Evolutionary conservation across 2,888 invertebrate genomes (phyloP).

Genomic region (Pseudanteris insignis): DNA sequence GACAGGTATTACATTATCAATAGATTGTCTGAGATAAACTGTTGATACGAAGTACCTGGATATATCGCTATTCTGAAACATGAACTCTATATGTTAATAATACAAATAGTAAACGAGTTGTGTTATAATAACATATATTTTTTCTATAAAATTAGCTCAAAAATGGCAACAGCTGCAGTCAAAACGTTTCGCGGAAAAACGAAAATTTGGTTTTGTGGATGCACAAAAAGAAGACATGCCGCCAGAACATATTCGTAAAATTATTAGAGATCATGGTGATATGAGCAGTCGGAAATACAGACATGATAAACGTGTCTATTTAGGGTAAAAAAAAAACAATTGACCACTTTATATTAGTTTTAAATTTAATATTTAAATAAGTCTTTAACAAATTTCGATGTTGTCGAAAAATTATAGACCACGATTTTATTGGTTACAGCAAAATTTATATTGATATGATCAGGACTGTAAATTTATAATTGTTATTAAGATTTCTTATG

Average conservation of each 20-base stretch:
- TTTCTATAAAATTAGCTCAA: constrained; percentile 71
- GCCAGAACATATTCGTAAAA: constrained; percentile 98
- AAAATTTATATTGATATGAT: no score
- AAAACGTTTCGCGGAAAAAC: constrained; percentile 97
- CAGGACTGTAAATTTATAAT: no score
- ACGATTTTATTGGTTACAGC: no score
- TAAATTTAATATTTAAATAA: constrained; percentile 1
- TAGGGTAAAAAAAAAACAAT: constrained; percentile 76
- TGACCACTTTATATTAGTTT: background rate
- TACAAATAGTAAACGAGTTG: no score
- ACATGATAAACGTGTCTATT: constrained; percentile 97
- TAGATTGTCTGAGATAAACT: constrained; percentile 57
- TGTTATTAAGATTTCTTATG: no score
- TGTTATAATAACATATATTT: constrained; percentile 28
- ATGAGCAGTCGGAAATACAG: constrained; percentile 99
- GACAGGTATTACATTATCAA: constrained; percentile 50
- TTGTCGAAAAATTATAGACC: no score
- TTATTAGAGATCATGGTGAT: constrained; percentile 98
- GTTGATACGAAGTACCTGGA: constrained; percentile 52
- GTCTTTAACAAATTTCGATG: no score
- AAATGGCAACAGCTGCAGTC: constrained; percentile 99
- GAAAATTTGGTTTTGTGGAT: constrained; percentile 98
- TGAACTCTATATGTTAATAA: no score
- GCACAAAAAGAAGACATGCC: constrained; percentile 99
- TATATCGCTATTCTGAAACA: constrained; percentile 56